Evolutionary conservation across 2,888 invertebrate species (phyloP).

Genomic region (Hirudinaria manillensis): DNA sequence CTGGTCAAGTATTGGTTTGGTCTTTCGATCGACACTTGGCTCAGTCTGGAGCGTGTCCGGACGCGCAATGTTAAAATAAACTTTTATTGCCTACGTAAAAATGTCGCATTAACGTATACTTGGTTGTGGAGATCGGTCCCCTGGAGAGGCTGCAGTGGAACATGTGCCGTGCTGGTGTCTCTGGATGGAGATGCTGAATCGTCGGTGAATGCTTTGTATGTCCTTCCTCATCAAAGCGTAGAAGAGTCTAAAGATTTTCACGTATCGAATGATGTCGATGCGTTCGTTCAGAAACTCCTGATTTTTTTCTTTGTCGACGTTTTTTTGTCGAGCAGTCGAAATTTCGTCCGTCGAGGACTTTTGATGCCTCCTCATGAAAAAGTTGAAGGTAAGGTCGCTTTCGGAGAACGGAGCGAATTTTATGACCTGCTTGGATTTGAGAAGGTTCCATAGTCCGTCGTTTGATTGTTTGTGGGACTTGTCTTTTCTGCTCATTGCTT

Average conservation of each 20-base stretch:
- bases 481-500: not conserved
- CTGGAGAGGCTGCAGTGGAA: not conserved
- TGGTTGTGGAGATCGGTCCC: too few species aligned
- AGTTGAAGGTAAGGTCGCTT: not conserved
- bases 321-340: not conserved
- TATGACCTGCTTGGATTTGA: not conserved
- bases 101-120: not conserved
- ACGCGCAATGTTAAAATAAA: not conserved
- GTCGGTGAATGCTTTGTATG: not conserved
- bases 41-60: too few species aligned
- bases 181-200: conserved; percentile 7
- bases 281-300: not conserved
- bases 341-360: not conserved
- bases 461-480: conserved; percentile 1
- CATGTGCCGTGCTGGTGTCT: not conserved
- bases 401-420: not conserved
- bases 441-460: not conserved
- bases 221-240: not conserved
- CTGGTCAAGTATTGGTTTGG: too few species aligned
- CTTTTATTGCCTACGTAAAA: not conserved
- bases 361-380: not conserved
- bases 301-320: too few species aligned
- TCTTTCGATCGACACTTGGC: too few species aligned
- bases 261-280: not conserved
- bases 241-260: not conserved